Conservation (phyloP, 2,113 vertebrate genomes). For the Erythrocebus patas region DNA sequence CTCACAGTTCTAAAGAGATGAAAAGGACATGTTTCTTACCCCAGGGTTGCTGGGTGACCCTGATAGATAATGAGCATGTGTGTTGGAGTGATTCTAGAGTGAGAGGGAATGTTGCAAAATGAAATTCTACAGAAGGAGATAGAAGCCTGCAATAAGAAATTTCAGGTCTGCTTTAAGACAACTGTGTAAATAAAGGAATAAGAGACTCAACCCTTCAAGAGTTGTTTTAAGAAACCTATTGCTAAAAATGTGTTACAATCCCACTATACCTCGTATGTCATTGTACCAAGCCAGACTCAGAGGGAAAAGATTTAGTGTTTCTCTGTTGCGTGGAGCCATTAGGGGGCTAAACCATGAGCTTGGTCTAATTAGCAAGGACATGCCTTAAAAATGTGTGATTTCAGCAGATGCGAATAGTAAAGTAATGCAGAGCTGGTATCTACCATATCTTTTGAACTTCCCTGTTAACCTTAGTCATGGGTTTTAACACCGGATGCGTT, state of each 20-base stretch:
- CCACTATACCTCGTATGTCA: neutral
- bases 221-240: constrained; percentile 1
- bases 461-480: neutral
- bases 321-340: neutral
- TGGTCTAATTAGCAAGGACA: neutral
- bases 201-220: neutral
- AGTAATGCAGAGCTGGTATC: neutral
- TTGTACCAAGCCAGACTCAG: neutral
- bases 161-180: neutral
- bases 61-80: neutral
- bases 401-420: neutral
- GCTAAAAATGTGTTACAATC: neutral
- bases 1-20: neutral
- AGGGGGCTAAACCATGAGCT: neutral
- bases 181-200: neutral
- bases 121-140: neutral
- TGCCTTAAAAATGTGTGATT: neutral
- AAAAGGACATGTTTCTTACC: neutral
- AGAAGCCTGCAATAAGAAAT: neutral
- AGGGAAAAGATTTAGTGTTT: neutral
- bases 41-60: neutral
- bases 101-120: neutral
- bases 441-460: neutral
- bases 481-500: neutral
- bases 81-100: neutral